phyloP scores from a whole-genome alignment of 2,888 invertebrate species.

The Erannis defoliaria region DNA sequence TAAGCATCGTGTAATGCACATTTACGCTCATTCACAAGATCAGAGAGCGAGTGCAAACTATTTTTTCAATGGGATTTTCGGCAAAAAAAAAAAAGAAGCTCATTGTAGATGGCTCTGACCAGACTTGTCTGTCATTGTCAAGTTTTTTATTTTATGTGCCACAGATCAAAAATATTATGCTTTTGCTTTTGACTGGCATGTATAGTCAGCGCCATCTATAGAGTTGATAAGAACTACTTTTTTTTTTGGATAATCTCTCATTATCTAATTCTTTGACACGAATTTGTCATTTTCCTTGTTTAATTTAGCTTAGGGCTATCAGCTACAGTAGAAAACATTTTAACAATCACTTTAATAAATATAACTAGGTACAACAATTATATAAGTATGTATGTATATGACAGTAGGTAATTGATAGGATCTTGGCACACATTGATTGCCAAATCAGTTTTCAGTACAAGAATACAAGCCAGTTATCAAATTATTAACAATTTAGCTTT shows the following conservation, averaged over 20 bases:
- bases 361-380: slow-evolving; percentile 34
- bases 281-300: slow-evolving; percentile 13
- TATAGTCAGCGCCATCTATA: no score
- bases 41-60: no score
- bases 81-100: no score
- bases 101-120: no score
- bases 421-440: slow-evolving; percentile 16
- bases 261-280: background rate
- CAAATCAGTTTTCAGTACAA: slow-evolving; percentile 5
- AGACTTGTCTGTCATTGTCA: no score
- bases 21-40: slow-evolving; percentile 5
- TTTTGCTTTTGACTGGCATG: no score
- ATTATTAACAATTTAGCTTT: background rate
- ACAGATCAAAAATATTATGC: no score
- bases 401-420: slow-evolving; percentile 25
- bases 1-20: background rate
- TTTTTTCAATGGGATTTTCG: no score
- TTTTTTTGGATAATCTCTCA: no score
- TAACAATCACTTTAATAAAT: slow-evolving; percentile 61
- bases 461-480: background rate
- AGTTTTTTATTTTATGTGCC: no score
- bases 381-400: slow-evolving; percentile 17
- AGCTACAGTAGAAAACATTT: slow-evolving; percentile 66
- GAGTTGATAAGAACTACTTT: no score
- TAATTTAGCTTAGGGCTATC: slow-evolving; percentile 40